phyloP scores from a whole-genome alignment of 2,797 vertebrate genomes.

The Argya squamiceps region DNA sequence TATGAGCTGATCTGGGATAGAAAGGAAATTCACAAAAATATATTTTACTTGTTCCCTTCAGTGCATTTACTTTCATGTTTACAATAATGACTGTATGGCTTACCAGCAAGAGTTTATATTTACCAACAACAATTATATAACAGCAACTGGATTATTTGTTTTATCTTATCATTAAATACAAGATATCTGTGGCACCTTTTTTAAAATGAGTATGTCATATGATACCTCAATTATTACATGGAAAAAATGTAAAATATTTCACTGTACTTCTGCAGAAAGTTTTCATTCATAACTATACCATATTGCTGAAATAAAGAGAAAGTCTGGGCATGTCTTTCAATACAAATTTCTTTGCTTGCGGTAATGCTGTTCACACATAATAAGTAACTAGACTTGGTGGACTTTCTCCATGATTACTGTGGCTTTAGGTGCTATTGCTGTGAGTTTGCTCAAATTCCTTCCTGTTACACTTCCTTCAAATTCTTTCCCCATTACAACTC shows the following conservation, averaged over 20 bases:
- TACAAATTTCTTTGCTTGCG: background rate
- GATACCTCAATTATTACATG: background rate
- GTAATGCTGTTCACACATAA: background rate
- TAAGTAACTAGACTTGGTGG: background rate
- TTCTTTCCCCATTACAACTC: background rate
- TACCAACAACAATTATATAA: background rate
- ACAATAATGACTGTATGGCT: background rate
- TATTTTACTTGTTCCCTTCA: background rate
- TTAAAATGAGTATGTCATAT: background rate
- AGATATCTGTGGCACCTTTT: background rate
- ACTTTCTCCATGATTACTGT: background rate
- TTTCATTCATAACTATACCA: background rate
- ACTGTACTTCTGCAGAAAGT: background rate
- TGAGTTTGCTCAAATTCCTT: background rate
- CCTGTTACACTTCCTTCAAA: background rate
- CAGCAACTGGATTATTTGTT: background rate
- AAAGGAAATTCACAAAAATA: background rate
- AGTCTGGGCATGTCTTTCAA: background rate
- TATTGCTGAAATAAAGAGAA: background rate
- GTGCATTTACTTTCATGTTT: background rate
- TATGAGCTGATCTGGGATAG: background rate
- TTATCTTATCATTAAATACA: background rate
- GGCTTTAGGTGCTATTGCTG: background rate
- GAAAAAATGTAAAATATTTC: background rate
- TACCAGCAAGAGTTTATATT: background rate